Percentiles rank a stretch among this genome's conserved stretches.
phyloP scores from a whole-genome alignment of 1,140 invertebrate genomes.

The Drosophila serrata region DNA sequence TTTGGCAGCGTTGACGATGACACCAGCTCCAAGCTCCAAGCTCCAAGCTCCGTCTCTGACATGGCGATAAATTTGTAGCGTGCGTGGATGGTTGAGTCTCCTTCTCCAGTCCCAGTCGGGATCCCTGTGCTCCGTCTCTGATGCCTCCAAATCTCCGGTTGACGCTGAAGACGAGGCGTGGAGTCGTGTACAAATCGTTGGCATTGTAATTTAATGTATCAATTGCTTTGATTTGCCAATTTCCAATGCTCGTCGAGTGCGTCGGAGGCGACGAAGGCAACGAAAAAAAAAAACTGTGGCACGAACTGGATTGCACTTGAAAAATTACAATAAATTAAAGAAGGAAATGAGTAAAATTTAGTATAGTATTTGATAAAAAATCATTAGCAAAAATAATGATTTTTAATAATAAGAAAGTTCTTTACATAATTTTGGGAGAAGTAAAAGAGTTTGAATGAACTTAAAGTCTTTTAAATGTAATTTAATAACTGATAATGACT shows the following conservation, averaged over 20 bases:
- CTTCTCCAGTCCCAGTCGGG: conserved; percentile 1
- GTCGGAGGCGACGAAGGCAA: conserved; percentile 70
- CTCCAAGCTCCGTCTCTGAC: conserved; percentile 29
- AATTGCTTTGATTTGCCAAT: conserved; percentile 84
- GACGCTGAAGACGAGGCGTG: conserved; percentile 70
- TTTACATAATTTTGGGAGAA: background rate
- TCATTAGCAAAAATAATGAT: background rate
- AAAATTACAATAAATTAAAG: background rate
- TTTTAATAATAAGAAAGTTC: background rate
- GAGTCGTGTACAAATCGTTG: conserved; percentile 82
- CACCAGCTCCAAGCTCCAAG: conserved; percentile 59
- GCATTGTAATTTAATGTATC: conserved; percentile 84
- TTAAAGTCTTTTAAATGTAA: background rate
- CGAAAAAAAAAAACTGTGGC: conserved; percentile 47
- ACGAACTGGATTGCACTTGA: conserved; percentile 31
- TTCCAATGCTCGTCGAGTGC: conserved; percentile 62
- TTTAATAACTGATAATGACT: too few species aligned
- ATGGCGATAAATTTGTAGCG: conserved; percentile 73
- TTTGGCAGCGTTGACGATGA: conserved; percentile 74
- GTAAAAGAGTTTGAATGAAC: background rate
- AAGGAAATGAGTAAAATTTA: background rate
- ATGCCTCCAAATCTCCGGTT: conserved; percentile 17
- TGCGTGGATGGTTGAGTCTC: conserved; percentile 60
- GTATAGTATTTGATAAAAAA: background rate
- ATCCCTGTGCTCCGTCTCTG: conserved; percentile 7